phyloP scores from a whole-genome alignment of 2,113 vertebrate genomes.

The Melanocharis versteri region DNA sequence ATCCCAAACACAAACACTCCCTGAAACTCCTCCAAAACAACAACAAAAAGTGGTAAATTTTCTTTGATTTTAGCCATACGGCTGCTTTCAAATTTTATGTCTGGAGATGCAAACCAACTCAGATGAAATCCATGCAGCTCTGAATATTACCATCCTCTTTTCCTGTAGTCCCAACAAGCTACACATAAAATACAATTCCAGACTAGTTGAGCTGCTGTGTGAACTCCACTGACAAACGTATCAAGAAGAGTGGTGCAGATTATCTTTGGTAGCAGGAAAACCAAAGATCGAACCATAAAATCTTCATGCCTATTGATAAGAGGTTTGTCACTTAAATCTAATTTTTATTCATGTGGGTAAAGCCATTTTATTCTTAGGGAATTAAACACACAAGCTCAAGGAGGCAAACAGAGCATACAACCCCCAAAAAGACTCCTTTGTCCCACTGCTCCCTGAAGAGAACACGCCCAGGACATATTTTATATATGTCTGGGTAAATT shows the following conservation, averaged over 20 bases:
- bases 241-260: rapidly evolving
- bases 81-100: not conserved
- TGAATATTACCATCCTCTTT: rapidly evolving
- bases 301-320: not conserved
- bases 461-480: not conserved
- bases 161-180: not conserved
- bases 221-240: rapidly evolving
- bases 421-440: not conserved
- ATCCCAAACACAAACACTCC: rapidly evolving
- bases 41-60: not conserved
- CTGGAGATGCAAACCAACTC: not conserved
- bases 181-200: not conserved
- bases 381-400: not conserved
- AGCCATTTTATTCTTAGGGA: not conserved
- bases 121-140: not conserved
- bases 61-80: not conserved
- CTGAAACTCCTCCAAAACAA: not conserved
- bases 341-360: rapidly evolving
- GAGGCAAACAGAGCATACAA: not conserved
- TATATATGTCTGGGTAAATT: not conserved
- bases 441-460: not conserved
- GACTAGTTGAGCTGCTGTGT: rapidly evolving
- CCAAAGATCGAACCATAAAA: not conserved
- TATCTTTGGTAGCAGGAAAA: rapidly evolving
- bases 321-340: not conserved